Evolutionary conservation across 2,113 vertebrate species (phyloP).

Genomic region (Actenoides lindsayi): DNA sequence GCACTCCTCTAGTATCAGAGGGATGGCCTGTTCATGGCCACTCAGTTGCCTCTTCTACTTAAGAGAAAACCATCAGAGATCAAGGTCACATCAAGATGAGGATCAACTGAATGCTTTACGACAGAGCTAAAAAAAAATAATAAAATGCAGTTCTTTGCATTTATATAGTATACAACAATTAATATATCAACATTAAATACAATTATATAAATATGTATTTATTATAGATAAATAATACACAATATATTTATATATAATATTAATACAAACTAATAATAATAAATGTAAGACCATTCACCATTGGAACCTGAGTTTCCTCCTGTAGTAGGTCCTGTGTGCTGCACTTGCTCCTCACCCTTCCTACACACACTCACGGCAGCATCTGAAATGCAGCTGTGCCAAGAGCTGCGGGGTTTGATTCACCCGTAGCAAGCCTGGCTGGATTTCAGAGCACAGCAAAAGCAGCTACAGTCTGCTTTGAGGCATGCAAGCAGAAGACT

Average conservation of each 20-base stretch:
- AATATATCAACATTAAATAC: not conserved
- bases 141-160: not conserved
- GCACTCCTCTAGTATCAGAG: not conserved
- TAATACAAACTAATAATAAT: not conserved
- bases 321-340: fast-evolving
- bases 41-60: not conserved
- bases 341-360: fast-evolving
- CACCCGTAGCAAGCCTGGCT: not conserved
- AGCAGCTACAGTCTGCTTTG: not conserved
- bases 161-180: not conserved
- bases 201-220: not conserved
- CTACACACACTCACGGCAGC: not conserved
- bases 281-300: not conserved
- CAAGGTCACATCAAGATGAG: not conserved
- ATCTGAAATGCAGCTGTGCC: not conserved
- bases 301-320: fast-evolving
- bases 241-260: not conserved
- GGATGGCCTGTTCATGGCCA: not conserved
- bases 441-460: not conserved
- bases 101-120: not conserved
- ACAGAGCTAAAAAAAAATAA: not conserved
- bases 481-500: not conserved
- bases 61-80: not conserved
- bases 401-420: not conserved
- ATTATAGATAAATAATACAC: not conserved